Base-by-base conservation (phyloP, 37 sponge, comb jelly and placozoan genomes). In the Hexactinellida sp. region DNA sequence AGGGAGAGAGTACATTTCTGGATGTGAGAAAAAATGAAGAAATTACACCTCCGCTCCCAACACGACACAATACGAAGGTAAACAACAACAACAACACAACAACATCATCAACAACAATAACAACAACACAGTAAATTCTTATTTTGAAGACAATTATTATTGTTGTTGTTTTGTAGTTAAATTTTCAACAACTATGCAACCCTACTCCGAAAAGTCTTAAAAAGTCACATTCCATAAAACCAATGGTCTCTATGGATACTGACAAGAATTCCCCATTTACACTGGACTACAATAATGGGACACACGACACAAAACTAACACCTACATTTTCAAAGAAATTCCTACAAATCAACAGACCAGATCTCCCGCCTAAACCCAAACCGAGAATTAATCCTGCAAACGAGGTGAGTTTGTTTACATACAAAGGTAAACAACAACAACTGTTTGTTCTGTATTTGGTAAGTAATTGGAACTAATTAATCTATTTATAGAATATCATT, bases 291-390 rank as follows among this genome's bases (percentile, higher is more conserved):
- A 28, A 23, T 7, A 63, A 25, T 21, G 76, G 13, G 3, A 63
- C 34, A 23, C 21, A 63, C 13, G 13, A 7, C 5, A 63, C 3
- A 7, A 63, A 63, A n/a, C 13, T 63, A 10, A 63, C 76, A 63
- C 34, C 76, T 63, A 32, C 76, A 63, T n/a, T 63, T 10, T 7
- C 25, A 7, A 63, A 63, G 34, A 63, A n/a, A 10, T 28, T 32
- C 34, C 25, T 63, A 23, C 76, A 28, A n/a, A 32, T 25, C 13
- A 10, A 7, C 76, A 7, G 76, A 7, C 76, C 76, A 32, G 30
- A 63, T 63, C 76, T 63, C 34, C 76, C 76, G 34, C 76, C 76
- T 63, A 63, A 63, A 63, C 76, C 76, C 76, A 63, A 63, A 28
- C 76, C 76, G 3, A 63, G 76, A 63, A 10, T 32, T n/a, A 63